phyloP scores from a whole-genome alignment of 2,113 vertebrate species.

The Bubalus kerabau region DNA sequence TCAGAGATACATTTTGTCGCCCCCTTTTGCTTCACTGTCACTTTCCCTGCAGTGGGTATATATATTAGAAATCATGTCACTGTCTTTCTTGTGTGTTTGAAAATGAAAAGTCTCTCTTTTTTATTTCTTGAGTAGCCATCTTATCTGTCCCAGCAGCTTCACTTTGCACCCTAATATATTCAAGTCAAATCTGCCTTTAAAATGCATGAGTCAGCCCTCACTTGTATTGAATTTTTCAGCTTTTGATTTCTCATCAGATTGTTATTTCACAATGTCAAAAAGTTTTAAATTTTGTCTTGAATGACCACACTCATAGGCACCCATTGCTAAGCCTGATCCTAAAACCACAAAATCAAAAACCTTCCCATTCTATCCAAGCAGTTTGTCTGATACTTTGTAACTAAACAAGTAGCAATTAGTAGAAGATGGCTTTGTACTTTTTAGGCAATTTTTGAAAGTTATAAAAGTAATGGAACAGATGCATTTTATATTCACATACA shows the following conservation, averaged over 20 bases:
- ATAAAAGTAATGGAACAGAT: not conserved
- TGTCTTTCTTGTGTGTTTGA: slow-evolving; percentile 22
- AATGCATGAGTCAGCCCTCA: slow-evolving; percentile 54
- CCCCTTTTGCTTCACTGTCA: not conserved
- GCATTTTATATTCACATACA: not conserved
- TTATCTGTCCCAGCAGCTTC: slow-evolving; percentile 24
- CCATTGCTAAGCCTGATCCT: slow-evolving; percentile 31
- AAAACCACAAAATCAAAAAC: not conserved
- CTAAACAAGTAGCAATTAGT: not conserved
- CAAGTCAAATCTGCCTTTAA: slow-evolving; percentile 49
- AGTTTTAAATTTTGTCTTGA: slow-evolving; percentile 46
- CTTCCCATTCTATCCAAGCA: too few relatives aligned
- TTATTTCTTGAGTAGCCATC: slow-evolving; percentile 32
- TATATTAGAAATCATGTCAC: not conserved
- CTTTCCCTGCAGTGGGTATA: not conserved
- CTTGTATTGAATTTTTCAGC: slow-evolving; percentile 42
- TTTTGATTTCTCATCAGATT: slow-evolving; percentile 59
- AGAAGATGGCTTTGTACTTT: not conserved
- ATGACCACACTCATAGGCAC: slow-evolving; percentile 43
- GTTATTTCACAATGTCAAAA: slow-evolving; percentile 51
- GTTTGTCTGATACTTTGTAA: not conserved
- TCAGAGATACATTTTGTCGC: not conserved
- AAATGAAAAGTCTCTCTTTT: slow-evolving; percentile 25
- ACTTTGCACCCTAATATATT: slow-evolving; percentile 15
- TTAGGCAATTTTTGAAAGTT: not conserved